These are phyloP conservation scores for Euglossa dilemma DNA, from an alignment of 1,140 invertebrate species.

Conservation along the genomic window DNA sequence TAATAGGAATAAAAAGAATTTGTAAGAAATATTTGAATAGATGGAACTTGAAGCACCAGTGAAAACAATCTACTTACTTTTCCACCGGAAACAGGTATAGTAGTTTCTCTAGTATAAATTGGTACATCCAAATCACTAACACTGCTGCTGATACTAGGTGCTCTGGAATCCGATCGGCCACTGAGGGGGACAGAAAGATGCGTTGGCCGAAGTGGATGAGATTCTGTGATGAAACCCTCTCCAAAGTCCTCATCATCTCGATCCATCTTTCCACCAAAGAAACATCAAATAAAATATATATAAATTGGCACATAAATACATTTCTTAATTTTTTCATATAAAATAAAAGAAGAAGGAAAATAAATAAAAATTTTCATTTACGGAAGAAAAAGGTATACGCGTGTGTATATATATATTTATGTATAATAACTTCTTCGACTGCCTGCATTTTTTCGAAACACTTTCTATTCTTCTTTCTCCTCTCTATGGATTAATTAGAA, in stretches of 20 bases:
- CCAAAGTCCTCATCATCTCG: slow-evolving; percentile 83
- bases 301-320: background rate
- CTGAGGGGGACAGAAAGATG: slow-evolving; percentile 81
- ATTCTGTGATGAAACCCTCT: slow-evolving; percentile 84
- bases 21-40: background rate
- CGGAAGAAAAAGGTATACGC: too few species aligned
- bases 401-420: too few species aligned
- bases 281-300: background rate
- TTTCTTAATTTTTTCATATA: background rate
- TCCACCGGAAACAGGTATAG: slow-evolving; percentile 74
- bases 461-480: too few species aligned
- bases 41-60: background rate
- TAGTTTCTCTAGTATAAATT: slow-evolving; percentile 82
- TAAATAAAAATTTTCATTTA: background rate
- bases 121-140: slow-evolving; percentile 84
- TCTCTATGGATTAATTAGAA: background rate
- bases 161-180: slow-evolving; percentile 75
- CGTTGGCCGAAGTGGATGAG: slow-evolving; percentile 83
- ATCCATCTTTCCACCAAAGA: slow-evolving; percentile 74
- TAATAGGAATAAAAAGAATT: background rate
- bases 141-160: slow-evolving; percentile 83
- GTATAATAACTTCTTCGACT: background rate
- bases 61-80: slow-evolving; percentile 70
- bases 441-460: background rate
- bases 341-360: background rate